Conservation (phyloP, 2,113 vertebrate species). For the Uria aalge region DNA sequence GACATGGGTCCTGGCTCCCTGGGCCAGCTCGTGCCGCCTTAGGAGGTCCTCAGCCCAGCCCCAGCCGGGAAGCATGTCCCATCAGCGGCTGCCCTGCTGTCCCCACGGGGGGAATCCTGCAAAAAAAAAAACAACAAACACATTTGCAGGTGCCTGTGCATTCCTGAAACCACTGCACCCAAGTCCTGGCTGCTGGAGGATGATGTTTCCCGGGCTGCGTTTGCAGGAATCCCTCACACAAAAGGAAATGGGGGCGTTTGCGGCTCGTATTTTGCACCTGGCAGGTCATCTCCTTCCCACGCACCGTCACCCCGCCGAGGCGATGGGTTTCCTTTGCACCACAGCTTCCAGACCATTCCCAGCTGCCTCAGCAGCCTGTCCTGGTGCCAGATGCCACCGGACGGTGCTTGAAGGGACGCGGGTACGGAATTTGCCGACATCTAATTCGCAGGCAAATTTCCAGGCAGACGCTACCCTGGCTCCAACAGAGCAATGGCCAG, state of each 20-base stretch:
- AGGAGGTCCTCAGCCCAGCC: neutral
- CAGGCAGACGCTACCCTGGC: neutral
- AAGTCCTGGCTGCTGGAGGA: neutral
- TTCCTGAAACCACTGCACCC: neutral
- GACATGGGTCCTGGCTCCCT: neutral
- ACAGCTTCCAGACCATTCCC: neutral
- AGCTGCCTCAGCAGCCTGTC: neutral
- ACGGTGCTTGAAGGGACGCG: rapidly evolving
- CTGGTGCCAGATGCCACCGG: neutral
- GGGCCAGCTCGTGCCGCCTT: neutral
- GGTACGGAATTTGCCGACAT: neutral
- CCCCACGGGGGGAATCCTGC: neutral
- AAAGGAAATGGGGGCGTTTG: neutral
- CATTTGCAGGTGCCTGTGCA: neutral
- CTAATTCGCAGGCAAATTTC: neutral
- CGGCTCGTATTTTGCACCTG: neutral
- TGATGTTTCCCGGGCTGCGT: rapidly evolving
- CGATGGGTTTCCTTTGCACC: neutral
- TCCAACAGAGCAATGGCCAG: neutral
- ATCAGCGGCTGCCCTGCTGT: neutral
- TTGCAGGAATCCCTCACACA: neutral
- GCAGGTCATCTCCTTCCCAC: neutral
- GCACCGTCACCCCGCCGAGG: neutral
- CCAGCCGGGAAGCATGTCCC: neutral
- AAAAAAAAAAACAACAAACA: too few species aligned